phyloP scores from a whole-genome alignment of 2,888 invertebrate species.

The Caenorhabditis sulstoni region DNA sequence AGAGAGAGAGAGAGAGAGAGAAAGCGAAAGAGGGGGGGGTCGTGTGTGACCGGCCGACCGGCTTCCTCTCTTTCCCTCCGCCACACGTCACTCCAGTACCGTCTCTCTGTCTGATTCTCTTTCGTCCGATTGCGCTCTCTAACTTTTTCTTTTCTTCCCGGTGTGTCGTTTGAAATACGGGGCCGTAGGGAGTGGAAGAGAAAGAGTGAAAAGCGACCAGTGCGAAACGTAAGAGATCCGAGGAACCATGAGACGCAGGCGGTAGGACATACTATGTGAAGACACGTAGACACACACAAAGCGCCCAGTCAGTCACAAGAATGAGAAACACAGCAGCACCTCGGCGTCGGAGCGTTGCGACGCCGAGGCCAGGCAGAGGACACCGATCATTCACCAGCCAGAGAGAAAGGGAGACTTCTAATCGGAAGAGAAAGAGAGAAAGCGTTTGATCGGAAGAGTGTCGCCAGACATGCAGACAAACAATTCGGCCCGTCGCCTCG shows the following conservation, averaged over 20 bases:
- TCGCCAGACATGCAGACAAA: conserved; percentile 30
- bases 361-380: conserved; percentile 21
- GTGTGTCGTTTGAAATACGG: conserved; percentile 11
- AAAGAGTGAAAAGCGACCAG: conserved; percentile 4
- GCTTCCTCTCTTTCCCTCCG: conserved; percentile 2
- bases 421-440: conserved; percentile 9
- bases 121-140: conserved; percentile 18
- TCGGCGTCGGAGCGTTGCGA: not conserved
- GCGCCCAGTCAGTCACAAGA: conserved; percentile 48
- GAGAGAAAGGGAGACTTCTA: conserved; percentile 10
- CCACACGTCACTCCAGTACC: conserved; percentile 15
- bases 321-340: conserved; percentile 51
- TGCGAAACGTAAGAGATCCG: not conserved
- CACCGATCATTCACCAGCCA: conserved; percentile 49
- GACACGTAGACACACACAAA: conserved; percentile 34
- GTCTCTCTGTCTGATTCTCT: conserved; percentile 18
- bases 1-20: no score
- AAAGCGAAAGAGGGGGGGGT: no score
- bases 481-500: conserved; percentile 15
- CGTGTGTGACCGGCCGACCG: conserved; percentile 27
- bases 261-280: conserved; percentile 26
- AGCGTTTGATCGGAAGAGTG: conserved; percentile 22
- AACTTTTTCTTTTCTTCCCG: conserved; percentile 8
- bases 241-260: conserved; percentile 26
- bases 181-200: conserved; percentile 9